phyloP scores from a whole-genome alignment of 2,113 vertebrate species.

The Solea senegalensis region DNA sequence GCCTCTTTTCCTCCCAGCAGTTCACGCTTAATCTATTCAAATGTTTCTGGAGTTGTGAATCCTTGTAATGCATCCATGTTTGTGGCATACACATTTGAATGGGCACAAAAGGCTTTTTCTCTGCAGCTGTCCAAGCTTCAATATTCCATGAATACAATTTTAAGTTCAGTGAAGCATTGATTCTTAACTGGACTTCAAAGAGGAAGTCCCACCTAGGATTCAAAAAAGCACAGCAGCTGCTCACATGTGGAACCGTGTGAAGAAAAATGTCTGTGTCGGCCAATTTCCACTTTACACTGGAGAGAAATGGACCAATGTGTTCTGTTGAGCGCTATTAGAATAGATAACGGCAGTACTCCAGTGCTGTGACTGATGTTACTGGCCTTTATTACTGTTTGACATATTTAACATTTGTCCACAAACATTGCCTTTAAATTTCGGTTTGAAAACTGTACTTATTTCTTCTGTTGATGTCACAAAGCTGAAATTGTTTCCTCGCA shows the following conservation, averaged over 20 bases:
- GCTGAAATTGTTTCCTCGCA: too few relatives aligned
- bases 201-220: slow-evolving; percentile 33
- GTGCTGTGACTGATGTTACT: slow-evolving; percentile 1
- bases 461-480: too few relatives aligned
- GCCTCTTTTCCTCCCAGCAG: too few relatives aligned
- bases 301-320: slow-evolving; percentile 8
- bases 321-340: slow-evolving; percentile 14
- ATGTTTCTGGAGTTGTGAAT: too few relatives aligned
- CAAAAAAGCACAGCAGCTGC: slow-evolving; percentile 30
- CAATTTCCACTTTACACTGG: neutral
- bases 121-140: slow-evolving; percentile 3
- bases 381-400: too few relatives aligned
- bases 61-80: too few relatives aligned
- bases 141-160: slow-evolving; percentile 38
- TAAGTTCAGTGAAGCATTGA: slow-evolving; percentile 45
- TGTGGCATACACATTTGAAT: neutral
- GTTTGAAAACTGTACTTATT: too few relatives aligned
- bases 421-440: too few relatives aligned
- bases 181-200: slow-evolving; percentile 43
- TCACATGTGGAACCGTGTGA: slow-evolving; percentile 57
- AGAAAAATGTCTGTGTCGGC: too few relatives aligned
- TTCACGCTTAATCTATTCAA: too few relatives aligned
- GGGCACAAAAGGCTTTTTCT: slow-evolving; percentile 12
- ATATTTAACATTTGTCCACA: too few relatives aligned
- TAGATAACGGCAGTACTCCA: neutral